Evolutionary conservation across 2,888 invertebrate genomes (phyloP).

Genomic region (Biston betularia): DNA sequence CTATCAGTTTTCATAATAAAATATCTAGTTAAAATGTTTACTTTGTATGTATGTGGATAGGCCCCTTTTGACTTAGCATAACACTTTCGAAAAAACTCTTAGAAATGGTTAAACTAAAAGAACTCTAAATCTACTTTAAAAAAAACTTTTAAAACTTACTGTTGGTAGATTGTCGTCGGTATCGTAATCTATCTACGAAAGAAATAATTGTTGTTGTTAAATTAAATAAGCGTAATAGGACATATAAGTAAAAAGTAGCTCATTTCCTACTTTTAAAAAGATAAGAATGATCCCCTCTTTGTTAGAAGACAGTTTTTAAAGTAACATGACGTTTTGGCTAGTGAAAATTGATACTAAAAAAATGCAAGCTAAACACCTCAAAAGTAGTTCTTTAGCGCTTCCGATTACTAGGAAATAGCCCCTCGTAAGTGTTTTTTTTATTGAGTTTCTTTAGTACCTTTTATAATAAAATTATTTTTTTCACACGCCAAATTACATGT

Average conservation of each 20-base stretch:
- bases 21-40: no score
- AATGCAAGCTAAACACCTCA: not conserved
- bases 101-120: not conserved
- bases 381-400: not conserved
- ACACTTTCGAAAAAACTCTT: not conserved
- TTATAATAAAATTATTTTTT: no score
- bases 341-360: not conserved
- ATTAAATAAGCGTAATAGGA: slow-evolving; percentile 21
- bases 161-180: slow-evolving; percentile 17
- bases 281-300: not conserved
- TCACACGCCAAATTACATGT: not conserved
- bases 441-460: no score
- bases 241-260: slow-evolving; percentile 1
- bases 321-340: not conserved
- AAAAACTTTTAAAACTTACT: slow-evolving; percentile 54
- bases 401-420: no score
- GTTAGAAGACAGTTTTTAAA: slow-evolving; percentile 4
- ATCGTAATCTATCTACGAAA: slow-evolving; percentile 53
- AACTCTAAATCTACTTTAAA: slow-evolving; percentile 2
- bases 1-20: no score
- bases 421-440: no score
- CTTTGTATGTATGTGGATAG: not conserved
- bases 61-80: not conserved
- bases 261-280: not conserved
- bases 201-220: slow-evolving; percentile 45